phyloP scores from a whole-genome alignment of 1,140 invertebrate genomes.

The Listronotus oregonensis region DNA sequence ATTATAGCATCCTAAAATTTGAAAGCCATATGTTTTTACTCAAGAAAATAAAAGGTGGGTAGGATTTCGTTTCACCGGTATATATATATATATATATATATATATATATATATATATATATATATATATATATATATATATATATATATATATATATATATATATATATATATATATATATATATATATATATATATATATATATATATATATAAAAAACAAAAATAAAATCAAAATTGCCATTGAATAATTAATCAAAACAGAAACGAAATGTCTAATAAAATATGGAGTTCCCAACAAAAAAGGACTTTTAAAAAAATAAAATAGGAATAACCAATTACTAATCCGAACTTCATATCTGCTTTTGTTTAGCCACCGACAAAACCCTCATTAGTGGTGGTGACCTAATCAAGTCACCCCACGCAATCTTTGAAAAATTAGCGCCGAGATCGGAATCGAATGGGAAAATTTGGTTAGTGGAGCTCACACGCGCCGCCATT shows the following conservation, averaged over 20 bases:
- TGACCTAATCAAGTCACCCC: constrained; percentile 11
- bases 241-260: too few species aligned
- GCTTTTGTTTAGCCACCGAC: neutral
- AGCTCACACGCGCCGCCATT: constrained; percentile 34
- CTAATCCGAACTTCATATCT: too few species aligned
- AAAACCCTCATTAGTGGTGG: constrained; percentile 10
- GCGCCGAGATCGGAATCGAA: constrained; percentile 25
- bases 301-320: too few species aligned
- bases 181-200: constrained; percentile 14
- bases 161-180: constrained; percentile 14
- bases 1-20: too few species aligned
- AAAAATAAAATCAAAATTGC: too few species aligned
- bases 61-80: too few species aligned
- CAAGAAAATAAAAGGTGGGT: too few species aligned
- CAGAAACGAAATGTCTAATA: too few species aligned
- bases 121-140: constrained; percentile 21
- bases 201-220: neutral
- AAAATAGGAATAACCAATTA: too few species aligned
- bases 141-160: constrained; percentile 19
- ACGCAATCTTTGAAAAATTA: constrained; percentile 29
- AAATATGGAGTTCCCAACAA: too few species aligned
- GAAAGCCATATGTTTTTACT: too few species aligned
- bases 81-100: constrained; percentile 6
- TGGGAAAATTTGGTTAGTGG: constrained; percentile 44
- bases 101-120: constrained; percentile 24